phyloP scores from a whole-genome alignment of 2,797 vertebrate species.

The Paedocypris micromegethes region DNA sequence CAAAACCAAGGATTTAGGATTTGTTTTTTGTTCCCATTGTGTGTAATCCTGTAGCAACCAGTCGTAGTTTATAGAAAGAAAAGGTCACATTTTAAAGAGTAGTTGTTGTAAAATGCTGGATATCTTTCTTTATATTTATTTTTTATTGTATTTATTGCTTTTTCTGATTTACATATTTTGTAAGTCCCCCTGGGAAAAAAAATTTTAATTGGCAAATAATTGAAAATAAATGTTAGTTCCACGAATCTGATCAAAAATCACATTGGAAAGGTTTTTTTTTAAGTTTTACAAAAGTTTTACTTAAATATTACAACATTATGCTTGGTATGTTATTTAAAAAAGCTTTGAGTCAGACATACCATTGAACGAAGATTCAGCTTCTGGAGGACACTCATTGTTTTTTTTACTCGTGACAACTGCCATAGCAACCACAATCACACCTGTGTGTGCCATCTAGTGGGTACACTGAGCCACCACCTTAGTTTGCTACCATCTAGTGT shows the following conservation, averaged over 20 bases:
- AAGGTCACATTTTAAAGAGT: not conserved
- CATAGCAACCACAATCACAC: constrained; percentile 9
- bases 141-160: too few species aligned
- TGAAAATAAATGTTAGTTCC: not conserved
- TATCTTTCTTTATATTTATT: too few species aligned
- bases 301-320: too few species aligned
- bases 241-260: too few species aligned
- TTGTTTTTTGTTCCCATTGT: constrained; percentile 37
- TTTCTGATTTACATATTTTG: too few species aligned
- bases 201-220: not conserved
- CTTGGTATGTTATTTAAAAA: not conserved
- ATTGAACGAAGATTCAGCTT: not conserved
- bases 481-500: constrained; percentile 19
- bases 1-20: constrained; percentile 5
- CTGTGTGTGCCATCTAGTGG: not conserved
- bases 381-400: not conserved
- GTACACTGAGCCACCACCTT: not conserved
- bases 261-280: too few species aligned
- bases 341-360: not conserved
- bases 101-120: too few species aligned
- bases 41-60: constrained; percentile 43
- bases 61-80: not conserved
- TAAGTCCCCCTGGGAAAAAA: not conserved
- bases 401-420: not conserved
- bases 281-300: too few species aligned